Conservation (phyloP, 2,113 vertebrate species). For the Zosterops borbonicus region DNA sequence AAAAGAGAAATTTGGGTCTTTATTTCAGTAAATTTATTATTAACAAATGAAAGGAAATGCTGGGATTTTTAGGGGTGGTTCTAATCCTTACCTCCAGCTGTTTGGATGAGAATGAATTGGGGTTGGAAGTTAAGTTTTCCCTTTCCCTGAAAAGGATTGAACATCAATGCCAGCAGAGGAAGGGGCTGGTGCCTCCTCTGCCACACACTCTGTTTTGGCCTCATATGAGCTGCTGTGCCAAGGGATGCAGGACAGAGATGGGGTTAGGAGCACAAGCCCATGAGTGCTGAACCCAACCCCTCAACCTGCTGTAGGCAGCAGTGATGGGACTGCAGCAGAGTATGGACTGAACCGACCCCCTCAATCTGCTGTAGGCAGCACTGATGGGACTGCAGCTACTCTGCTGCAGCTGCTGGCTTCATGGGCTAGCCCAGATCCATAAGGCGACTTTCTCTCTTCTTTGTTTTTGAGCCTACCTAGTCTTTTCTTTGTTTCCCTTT, state of each 20-base stretch:
- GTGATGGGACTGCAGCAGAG: accelerated
- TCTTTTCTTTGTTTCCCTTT: neutral
- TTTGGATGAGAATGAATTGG: neutral
- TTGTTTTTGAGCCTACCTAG: neutral
- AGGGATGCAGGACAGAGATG: neutral
- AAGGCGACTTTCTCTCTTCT: neutral
- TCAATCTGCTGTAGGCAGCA: neutral
- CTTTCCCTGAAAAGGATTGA: neutral
- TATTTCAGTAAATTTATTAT: neutral
- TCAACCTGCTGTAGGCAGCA: neutral
- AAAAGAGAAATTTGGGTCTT: neutral
- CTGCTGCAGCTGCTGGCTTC: neutral
- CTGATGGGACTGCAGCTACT: accelerated
- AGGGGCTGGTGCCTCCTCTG: neutral
- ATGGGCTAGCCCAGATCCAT: neutral
- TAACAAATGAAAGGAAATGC: neutral
- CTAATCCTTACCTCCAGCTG: neutral
- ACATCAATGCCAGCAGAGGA: neutral
- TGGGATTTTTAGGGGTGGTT: neutral
- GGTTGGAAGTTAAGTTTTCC: neutral
- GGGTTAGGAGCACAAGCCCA: neutral
- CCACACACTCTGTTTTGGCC: neutral
- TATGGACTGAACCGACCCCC: neutral
- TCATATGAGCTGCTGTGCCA: accelerated
- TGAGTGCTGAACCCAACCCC: neutral